A percentile compares a stretch with the other conserved stretches of the same genome.
Conservation (phyloP, 2,113 vertebrate species). For the Rousettus leschenaultii region DNA sequence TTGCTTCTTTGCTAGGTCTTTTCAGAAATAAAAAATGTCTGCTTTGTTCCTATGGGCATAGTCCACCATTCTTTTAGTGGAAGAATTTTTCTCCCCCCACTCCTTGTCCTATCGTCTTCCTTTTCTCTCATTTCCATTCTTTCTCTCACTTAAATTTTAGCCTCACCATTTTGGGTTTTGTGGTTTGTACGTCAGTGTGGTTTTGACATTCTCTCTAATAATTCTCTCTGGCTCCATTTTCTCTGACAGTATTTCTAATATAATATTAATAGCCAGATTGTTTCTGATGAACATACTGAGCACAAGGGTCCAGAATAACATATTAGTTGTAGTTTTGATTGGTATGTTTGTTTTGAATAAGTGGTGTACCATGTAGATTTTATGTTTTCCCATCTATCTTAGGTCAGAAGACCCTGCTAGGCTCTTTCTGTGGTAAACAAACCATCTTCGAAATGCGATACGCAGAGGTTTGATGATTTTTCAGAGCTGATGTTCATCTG, state of each 20-base stretch:
- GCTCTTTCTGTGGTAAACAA: background rate
- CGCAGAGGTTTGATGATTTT: background rate
- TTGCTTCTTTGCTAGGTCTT: background rate
- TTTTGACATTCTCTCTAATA: background rate
- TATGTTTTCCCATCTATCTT: background rate
- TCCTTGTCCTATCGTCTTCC: background rate
- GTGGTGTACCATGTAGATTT: background rate
- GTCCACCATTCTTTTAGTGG: background rate
- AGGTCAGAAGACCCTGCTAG: background rate
- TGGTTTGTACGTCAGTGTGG: background rate
- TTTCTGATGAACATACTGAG: background rate
- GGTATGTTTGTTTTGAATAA: background rate
- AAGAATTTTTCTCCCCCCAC: background rate
- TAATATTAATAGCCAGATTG: conserved; percentile 30
- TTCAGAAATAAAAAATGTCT: background rate
- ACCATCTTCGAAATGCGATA: background rate
- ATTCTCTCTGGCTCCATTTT: background rate
- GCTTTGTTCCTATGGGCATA: background rate
- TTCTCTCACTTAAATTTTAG: background rate
- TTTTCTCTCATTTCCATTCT: background rate
- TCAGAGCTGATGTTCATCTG: conserved; percentile 23
- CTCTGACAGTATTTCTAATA: conserved; percentile 2
- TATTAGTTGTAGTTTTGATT: background rate
- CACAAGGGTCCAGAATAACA: background rate
- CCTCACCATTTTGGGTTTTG: background rate